A percentile compares a stretch with the other conserved stretches of the same genome.
Conservation (phyloP, 2,888 invertebrate genomes). For the Leucophora obtusa region DNA sequence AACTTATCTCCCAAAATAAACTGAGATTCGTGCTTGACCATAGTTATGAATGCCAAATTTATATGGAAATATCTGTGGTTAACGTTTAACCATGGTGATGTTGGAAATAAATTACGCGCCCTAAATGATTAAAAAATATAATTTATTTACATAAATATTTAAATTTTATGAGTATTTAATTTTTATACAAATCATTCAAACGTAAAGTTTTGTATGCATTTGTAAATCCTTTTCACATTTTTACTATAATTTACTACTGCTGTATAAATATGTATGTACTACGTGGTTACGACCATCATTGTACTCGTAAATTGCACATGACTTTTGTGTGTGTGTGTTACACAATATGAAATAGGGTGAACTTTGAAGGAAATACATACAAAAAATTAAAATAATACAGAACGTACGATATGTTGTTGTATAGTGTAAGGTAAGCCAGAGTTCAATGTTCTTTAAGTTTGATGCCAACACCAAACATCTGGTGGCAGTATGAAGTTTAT, state of each 20-base stretch:
- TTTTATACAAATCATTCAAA: neutral
- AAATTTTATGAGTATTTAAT: neutral
- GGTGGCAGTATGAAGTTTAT: neutral
- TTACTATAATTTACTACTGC: neutral
- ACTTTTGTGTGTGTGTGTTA: neutral
- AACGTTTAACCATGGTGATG: too few species aligned
- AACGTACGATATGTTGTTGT: too few species aligned
- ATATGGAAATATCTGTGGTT: too few species aligned
- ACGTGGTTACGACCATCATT: neutral
- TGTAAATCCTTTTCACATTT: neutral
- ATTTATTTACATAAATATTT: neutral
- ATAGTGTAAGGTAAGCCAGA: slow-evolving; percentile 43
- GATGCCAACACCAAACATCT: neutral
- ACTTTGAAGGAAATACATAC: neutral
- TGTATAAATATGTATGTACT: too few species aligned
- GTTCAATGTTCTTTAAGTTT: slow-evolving; percentile 63
- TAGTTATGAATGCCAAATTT: too few species aligned
- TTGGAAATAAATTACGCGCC: too few species aligned
- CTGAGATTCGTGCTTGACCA: too few species aligned
- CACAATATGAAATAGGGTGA: neutral
- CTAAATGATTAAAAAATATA: neutral
- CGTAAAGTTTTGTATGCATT: neutral
- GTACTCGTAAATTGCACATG: neutral
- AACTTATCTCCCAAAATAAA: too few species aligned
- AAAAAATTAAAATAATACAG: too few species aligned